phyloP scores from a whole-genome alignment of 2,113 vertebrate genomes.

The Clupea harengus region DNA sequence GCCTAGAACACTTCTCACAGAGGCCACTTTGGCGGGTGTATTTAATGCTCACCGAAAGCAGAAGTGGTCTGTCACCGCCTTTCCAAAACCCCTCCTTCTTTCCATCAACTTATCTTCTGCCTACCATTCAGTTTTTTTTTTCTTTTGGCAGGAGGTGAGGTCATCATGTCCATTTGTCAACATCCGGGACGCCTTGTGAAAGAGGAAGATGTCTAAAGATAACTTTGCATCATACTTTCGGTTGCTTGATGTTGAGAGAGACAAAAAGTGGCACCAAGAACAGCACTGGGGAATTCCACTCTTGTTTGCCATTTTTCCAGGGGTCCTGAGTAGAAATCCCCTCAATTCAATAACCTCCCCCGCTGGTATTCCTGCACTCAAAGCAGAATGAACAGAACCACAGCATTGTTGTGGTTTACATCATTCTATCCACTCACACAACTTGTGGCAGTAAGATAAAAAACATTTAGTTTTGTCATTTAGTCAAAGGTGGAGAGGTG shows the following conservation, averaged over 20 bases:
- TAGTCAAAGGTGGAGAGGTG: background rate
- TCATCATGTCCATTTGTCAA: background rate
- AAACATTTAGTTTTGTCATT: background rate
- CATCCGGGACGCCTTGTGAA: background rate
- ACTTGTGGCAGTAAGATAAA: background rate
- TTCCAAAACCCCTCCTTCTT: background rate
- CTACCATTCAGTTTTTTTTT: background rate
- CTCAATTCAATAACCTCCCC: background rate
- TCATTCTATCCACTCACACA: background rate
- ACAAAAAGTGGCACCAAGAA: background rate
- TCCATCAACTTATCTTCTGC: background rate
- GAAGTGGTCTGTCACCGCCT: background rate
- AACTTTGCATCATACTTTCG: background rate
- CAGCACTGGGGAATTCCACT: background rate
- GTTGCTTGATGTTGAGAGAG: background rate
- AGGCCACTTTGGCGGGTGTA: background rate
- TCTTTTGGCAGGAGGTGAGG: background rate
- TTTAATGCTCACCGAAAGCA: background rate
- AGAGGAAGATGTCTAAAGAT: conserved; percentile 7
- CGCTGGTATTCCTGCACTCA: background rate
- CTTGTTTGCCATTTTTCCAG: background rate
- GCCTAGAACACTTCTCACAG: background rate
- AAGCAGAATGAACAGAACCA: background rate
- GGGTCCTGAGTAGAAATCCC: background rate
- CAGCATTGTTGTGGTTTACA: background rate